Evolutionary conservation across 2,888 invertebrate genomes (phyloP).

Genomic region (Lacanobia wlatinum): DNA sequence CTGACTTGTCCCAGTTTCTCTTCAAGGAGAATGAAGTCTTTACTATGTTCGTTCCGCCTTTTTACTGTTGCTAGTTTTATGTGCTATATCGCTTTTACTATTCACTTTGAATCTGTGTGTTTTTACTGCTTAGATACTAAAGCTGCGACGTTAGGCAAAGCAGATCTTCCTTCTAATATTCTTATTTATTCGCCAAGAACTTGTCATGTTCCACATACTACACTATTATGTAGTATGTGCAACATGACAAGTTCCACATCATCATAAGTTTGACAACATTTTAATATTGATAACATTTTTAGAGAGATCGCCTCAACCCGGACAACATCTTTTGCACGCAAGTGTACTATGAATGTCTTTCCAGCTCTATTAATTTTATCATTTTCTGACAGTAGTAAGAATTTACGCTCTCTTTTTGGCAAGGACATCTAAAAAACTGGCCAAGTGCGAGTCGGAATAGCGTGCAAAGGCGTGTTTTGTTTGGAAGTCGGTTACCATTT

Average conservation of each 20-base stretch:
- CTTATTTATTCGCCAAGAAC: background rate
- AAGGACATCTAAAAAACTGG: background rate
- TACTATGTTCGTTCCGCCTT: constrained; percentile 38
- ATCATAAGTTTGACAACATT: background rate
- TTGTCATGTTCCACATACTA: background rate
- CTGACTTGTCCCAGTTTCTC: constrained; percentile 28
- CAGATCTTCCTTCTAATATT: background rate
- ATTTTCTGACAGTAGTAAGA: background rate
- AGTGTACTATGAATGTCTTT: too few relatives aligned
- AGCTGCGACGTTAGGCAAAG: background rate
- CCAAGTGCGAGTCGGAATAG: too few relatives aligned
- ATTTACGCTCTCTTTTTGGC: background rate
- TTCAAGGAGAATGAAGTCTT: constrained; percentile 25
- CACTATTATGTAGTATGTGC: too few relatives aligned
- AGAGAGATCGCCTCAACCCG: background rate
- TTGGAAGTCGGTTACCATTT: too few relatives aligned
- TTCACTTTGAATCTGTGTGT: constrained; percentile 33
- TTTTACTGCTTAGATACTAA: constrained; percentile 35
- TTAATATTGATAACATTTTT: background rate
- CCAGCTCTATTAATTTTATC: too few relatives aligned
- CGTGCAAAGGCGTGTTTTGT: too few relatives aligned
- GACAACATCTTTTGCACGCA: background rate
- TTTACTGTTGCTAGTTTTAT: constrained; percentile 51
- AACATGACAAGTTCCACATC: too few relatives aligned
- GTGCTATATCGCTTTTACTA: constrained; percentile 28